Base-by-base conservation (phyloP, 2,888 invertebrate species). In the Metellina segmentata region DNA sequence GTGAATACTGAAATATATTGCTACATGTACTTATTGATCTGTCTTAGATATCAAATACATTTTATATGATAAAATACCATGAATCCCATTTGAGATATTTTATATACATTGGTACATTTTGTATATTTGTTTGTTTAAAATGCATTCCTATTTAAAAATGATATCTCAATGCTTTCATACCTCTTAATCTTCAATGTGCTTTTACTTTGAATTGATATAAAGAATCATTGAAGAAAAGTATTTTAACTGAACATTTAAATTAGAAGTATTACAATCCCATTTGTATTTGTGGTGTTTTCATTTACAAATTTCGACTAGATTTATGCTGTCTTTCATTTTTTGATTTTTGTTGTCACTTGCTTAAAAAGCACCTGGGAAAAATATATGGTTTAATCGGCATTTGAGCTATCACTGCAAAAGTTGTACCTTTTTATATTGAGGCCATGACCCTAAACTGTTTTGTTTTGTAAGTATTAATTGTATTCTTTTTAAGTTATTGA, bases 91-190 rank as follows among this genome's bases (percentile, higher is more conserved):
- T 34, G 34, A 34, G 34, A 34, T 34, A 34, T 34, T 34, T 34
- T 34, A 34, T 34, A 34, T 34, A 34, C 34, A 34, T 34, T 34
- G 49, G 77, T 77, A 77, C 19, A 77, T 77, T 49, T 20, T 77
- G 16, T 77, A 52, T 77, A 77, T 77, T 51, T 77, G 11, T 69
- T 77, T 77, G 51, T 77, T 34, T 51, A 51, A 77, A 77, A 51
- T 77, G 77, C 77, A 19, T 77, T 77, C 51, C 77, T 77, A 51
- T 49, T 77, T 13, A n/a, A 19, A 19, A 77, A 52, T 16, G 51
- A 51, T 6, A 51, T 75, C 13, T 48, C 74, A 75, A 49, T 75
- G 74, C 74, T 75, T 77, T 77, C 19, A 19, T 77, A 51, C 52
- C 52, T 49, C 9, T 77, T 34, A 34, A 34, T 77, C 16, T 69